Evolutionary conservation across 2,113 vertebrate species (phyloP), one percentile per base, ranked within the genome.

Genomic region (Ctenomys sociabilis): DNA sequence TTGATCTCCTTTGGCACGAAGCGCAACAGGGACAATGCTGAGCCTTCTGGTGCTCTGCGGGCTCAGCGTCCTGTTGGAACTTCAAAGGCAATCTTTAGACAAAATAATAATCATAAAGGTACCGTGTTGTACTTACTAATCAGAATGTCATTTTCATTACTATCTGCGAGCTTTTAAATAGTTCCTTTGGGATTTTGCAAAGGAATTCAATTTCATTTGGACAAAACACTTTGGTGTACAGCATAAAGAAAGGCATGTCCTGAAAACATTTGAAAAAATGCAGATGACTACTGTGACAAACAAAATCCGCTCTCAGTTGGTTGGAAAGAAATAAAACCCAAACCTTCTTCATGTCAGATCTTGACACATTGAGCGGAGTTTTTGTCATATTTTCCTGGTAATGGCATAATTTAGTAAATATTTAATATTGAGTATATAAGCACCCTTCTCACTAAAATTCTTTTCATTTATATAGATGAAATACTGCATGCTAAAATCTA

Each of bases 91-190:
- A 63, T 92, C 78, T 91, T 94, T 73, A 64, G 28, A 73, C 70
- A 63, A 72, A 52, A 68, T 93, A 94, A 57, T 59, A 93, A 70
- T 92, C 78, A 61, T 43, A 96, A 96, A 91, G 54, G 40, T 88
- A 52, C 57, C 87, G 61, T 37, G 28, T 68, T 70, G 54, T 94
- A 88, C 54, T 96, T 96, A 92, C 66, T 92, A 96, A 91, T 86
- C 90, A 93, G 92, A 96, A 86, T 95, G 75, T 32, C 16, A 97
- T 93, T 96, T 96, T 78, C 75, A 66, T 95, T 94, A 93, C 73
- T 95, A 93, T 93, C 40, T 52, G 21, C 94, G 66, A 92, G 85
- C 81, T 88, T 88, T 96, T 93, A 92, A 85, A 78, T 78, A 88
- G 40, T 8, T 94, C 94, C 77, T 96, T 90, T 64, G 90, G 43